Base-by-base conservation (phyloP, 1,140 invertebrate species). In the Neocloeon triangulifer region DNA sequence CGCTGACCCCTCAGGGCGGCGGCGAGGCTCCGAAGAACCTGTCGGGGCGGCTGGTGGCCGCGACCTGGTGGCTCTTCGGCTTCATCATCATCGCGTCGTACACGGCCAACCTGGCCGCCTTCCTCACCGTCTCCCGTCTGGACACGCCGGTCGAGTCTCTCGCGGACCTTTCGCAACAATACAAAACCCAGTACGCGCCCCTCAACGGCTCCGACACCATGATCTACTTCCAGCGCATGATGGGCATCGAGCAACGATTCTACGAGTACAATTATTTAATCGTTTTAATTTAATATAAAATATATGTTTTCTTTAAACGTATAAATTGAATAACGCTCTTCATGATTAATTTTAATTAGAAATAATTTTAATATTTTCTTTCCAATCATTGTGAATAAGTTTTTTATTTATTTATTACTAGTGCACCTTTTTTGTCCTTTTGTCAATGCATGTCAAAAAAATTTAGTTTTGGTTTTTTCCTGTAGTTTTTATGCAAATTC, bases 81-180 rank as follows among this genome's bases (percentile, higher is more conserved):
- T 95, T 95, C 51, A 92, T 95, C 45, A 88, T 96, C 27, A 94
- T 95, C 46, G 88, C 89, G n/a, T 92, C 86, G 0, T 96, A 96
- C 52, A 95, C 91, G 0, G 91, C 91, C 5, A 96, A 95, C 55
- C 62, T 95, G 42, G 89, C 91, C 18, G 89, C 89, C 6, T 89
- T 89, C 44, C 56, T 92, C 26, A 92, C 88, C 0, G 88, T 95
- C 0, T 91, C 86, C 0, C 64, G 85, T 21, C 58, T 92, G 43
- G 88, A 94, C 37, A 80, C 81, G 1, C 80, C 84, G 0, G 78
- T 96, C 25, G 86, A 91, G 45, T 85, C 80, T 0, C 53, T 94
- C 34, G 88, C 95, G 40, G 86, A 92, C 50, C 56, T 95, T 7
- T 74, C 78, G 14, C 89, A 89, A 45, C 89, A 95, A 47, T 91